Percentiles rank a stretch among this genome's conserved stretches.
Evolutionary conservation across 1,140 invertebrate species (phyloP).

Genomic region (Drosophila neocordata): DNA sequence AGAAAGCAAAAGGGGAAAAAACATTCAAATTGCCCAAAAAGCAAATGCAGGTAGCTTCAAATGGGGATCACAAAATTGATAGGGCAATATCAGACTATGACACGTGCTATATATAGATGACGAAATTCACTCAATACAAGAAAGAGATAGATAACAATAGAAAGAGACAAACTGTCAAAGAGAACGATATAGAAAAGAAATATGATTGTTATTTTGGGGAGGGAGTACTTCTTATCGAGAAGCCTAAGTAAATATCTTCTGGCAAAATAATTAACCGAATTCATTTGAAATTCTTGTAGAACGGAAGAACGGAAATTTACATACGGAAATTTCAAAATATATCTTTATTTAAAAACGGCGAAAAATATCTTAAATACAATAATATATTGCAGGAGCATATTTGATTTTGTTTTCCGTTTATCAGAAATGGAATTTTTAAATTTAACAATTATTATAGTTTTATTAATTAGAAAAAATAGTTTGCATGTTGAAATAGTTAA

Average conservation of each 20-base stretch:
- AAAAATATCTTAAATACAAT: too few species aligned
- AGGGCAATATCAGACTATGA: neutral
- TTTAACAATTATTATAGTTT: too few species aligned
- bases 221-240: neutral
- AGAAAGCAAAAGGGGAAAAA: neutral
- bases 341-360: too few species aligned
- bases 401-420: too few species aligned
- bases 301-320: neutral
- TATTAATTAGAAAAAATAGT: too few species aligned
- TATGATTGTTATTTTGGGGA: neutral
- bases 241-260: neutral
- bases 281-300: neutral
- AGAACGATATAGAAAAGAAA: neutral
- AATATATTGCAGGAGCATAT: too few species aligned
- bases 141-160: neutral
- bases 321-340: too few species aligned
- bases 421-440: too few species aligned
- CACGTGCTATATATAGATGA: neutral
- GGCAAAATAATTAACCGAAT: neutral
- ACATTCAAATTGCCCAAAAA: too few species aligned
- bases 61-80: neutral
- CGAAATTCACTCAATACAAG: neutral
- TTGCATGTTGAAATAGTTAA: too few species aligned
- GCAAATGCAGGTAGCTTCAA: constrained; percentile 1
- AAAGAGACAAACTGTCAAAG: neutral